A percentile compares a stretch with the other conserved stretches of the same genome.
These are phyloP conservation scores for Gallinago solitaria DNA, from an alignment of 2,797 vertebrate species.

Conservation along the genomic window DNA sequence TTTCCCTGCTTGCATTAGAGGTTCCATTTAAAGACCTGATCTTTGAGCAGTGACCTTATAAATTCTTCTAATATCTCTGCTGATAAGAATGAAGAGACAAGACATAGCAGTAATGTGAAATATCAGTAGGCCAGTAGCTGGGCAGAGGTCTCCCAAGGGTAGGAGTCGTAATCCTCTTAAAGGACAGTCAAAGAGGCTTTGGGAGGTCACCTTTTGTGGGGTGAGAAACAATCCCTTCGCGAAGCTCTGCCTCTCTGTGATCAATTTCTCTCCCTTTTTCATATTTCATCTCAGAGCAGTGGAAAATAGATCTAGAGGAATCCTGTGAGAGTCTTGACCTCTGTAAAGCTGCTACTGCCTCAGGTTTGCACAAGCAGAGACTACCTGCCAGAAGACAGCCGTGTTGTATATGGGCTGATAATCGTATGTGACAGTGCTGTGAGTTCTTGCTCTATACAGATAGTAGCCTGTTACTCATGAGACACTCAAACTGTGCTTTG, in stretches of 20 bases:
- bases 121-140: not conserved
- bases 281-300: not conserved
- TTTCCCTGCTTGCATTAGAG: not conserved
- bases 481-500: not conserved
- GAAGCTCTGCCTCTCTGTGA: not conserved
- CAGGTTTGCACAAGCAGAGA: not conserved
- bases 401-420: not conserved
- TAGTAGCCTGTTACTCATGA: not conserved
- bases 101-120: not conserved
- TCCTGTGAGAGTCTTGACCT: not conserved
- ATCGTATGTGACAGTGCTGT: not conserved
- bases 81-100: not conserved
- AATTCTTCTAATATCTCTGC: not conserved
- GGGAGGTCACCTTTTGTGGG: not conserved
- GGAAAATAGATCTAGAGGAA: not conserved
- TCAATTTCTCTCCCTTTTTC: not conserved
- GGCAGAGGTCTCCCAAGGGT: conserved; percentile 13
- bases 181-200: conserved; percentile 26
- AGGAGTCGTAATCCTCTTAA: conserved; percentile 32
- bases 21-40: not conserved
- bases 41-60: not conserved
- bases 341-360: not conserved
- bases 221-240: not conserved
- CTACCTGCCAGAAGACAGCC: not conserved
- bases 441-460: not conserved